A percentile compares a stretch with the other conserved stretches of the same genome.
phyloP scores from a whole-genome alignment of 2,113 vertebrate species.

The Hirundichthys speculiger region DNA sequence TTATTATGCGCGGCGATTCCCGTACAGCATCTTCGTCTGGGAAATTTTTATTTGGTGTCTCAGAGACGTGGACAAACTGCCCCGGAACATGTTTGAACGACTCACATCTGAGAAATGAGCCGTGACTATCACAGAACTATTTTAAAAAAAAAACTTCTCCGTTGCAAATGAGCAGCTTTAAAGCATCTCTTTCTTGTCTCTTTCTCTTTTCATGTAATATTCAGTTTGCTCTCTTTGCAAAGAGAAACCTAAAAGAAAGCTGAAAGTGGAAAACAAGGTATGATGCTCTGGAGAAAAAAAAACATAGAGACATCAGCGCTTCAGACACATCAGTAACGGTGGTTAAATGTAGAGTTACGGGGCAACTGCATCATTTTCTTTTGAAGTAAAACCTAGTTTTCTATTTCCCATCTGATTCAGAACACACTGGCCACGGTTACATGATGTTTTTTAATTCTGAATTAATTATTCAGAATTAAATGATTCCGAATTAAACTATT shows the following conservation, averaged over 20 bases:
- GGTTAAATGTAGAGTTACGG: too few relatives aligned
- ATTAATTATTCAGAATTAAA: too few relatives aligned
- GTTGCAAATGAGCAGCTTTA: slow-evolving; percentile 59
- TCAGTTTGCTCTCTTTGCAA: slow-evolving; percentile 56
- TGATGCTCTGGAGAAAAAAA: slow-evolving; percentile 4
- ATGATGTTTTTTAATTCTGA: too few relatives aligned
- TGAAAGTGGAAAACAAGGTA: slow-evolving; percentile 41
- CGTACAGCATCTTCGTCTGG: not conserved
- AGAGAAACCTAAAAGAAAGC: slow-evolving; percentile 27
- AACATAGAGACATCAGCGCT: too few relatives aligned
- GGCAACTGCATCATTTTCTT: too few relatives aligned
- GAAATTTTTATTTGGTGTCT: slow-evolving; percentile 11
- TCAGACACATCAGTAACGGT: too few relatives aligned
- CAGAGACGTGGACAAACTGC: slow-evolving; percentile 3
- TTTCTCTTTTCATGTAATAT: slow-evolving; percentile 63
- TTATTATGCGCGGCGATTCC: too few relatives aligned
- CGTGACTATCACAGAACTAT: slow-evolving; percentile 31
- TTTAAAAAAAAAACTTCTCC: slow-evolving; percentile 31
- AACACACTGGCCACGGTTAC: too few relatives aligned
- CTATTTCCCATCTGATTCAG: too few relatives aligned
- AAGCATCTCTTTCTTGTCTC: slow-evolving; percentile 29
- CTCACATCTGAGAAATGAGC: slow-evolving; percentile 29
- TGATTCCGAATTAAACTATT: too few relatives aligned
- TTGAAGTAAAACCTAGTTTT: too few relatives aligned
- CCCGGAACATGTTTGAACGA: slow-evolving; percentile 28